A percentile compares a stretch with the other conserved stretches of the same genome.
Conservation (phyloP, 2,797 vertebrate species). For the Euthynnus affinis region DNA sequence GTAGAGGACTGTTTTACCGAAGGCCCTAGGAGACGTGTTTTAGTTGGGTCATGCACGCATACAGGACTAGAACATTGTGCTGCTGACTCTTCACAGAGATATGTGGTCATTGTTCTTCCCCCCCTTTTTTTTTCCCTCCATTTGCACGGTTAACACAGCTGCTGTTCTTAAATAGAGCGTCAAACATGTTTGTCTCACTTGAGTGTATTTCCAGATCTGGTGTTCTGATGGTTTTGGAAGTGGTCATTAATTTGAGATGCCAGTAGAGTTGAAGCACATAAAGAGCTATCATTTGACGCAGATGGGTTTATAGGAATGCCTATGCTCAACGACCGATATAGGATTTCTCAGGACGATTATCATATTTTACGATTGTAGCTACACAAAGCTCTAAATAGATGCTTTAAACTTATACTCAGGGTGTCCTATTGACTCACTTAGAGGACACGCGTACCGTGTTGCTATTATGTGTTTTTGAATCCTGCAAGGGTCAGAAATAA, state of each 20-base stretch:
- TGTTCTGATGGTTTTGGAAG: conserved; percentile 59
- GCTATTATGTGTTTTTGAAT: conserved; percentile 10
- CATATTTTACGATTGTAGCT: conserved; percentile 31
- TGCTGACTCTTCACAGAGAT: background rate
- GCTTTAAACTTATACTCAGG: conserved; percentile 29
- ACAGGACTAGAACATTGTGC: conserved; percentile 17
- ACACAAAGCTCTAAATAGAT: conserved; percentile 17
- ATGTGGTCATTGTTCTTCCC: background rate
- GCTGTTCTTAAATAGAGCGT: conserved; percentile 11
- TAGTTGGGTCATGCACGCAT: conserved; percentile 27
- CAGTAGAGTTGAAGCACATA: conserved; percentile 57
- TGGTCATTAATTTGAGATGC: conserved; percentile 69
- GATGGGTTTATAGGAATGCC: conserved; percentile 50
- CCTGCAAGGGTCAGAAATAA: conserved; percentile 6
- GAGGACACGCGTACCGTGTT: background rate
- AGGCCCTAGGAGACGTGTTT: conserved; percentile 42
- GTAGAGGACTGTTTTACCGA: conserved; percentile 63
- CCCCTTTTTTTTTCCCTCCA: background rate
- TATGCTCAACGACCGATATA: conserved; percentile 5
- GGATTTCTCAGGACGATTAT: conserved; percentile 28
- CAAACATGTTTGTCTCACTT: conserved; percentile 51
- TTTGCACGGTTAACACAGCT: conserved; percentile 7
- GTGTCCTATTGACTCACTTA: background rate
- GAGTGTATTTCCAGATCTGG: conserved; percentile 50
- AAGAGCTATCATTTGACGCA: conserved; percentile 49